Percentiles rank a stretch among this genome's conserved stretches.
Conservation (phyloP, 1,140 invertebrate species). For the Apis cerana region DNA sequence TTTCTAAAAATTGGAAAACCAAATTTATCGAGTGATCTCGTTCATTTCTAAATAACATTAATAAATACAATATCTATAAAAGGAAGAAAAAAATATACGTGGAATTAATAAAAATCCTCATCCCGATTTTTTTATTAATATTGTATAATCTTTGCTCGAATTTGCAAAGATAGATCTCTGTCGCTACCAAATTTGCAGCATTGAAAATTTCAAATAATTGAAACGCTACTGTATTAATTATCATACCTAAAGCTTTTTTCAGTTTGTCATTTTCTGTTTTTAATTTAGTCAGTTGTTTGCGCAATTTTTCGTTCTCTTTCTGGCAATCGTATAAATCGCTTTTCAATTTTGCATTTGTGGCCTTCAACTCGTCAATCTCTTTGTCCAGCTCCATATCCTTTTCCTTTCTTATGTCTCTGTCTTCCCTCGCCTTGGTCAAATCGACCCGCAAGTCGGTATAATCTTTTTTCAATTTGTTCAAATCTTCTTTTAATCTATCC, state of each 20-base stretch:
- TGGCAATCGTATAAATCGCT: constrained; percentile 1
- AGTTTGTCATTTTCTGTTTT: constrained; percentile 23
- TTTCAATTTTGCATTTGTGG: neutral
- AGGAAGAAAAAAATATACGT: neutral
- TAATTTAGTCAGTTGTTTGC: constrained; percentile 23
- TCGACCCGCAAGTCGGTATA: constrained; percentile 1
- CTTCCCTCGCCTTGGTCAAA: neutral
- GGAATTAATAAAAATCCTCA: too few relatives aligned
- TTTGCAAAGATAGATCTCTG: neutral
- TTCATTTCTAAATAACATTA: too few relatives aligned
- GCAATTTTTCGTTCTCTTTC: constrained; percentile 29
- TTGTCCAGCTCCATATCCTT: constrained; percentile 7
- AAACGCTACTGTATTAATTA: neutral
- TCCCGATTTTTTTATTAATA: too few relatives aligned
- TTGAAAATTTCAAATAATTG: neutral
- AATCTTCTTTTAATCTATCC: neutral
- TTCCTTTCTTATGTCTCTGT: constrained; percentile 3
- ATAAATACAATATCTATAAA: neutral
- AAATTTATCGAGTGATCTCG: too few relatives aligned
- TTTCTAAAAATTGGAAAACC: too few relatives aligned
- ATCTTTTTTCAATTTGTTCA: neutral
- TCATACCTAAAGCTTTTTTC: constrained; percentile 1
- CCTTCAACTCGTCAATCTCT: constrained; percentile 7
- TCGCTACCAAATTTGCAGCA: neutral
- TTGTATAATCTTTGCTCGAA: neutral